Conservation (phyloP, 1,140 invertebrate genomes). For the Streblospio benedicti region DNA sequence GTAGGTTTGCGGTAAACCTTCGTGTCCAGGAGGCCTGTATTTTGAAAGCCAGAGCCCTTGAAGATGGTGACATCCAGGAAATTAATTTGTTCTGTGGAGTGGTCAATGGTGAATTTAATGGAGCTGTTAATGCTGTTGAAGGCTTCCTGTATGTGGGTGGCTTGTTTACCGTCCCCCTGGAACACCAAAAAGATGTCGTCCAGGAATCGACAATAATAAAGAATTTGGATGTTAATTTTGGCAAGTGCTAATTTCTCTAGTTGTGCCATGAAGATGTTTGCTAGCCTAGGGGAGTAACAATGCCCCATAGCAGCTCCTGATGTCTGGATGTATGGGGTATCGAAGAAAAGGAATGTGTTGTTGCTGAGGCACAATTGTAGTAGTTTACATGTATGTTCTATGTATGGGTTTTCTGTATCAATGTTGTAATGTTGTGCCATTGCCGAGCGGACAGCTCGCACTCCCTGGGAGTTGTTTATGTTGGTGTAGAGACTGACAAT, state of each 20-base stretch:
- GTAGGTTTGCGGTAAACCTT: no score
- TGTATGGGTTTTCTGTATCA: no score
- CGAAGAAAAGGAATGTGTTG: background rate
- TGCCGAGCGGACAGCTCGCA: background rate
- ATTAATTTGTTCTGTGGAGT: no score
- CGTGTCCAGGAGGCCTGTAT: no score
- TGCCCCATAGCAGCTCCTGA: no score
- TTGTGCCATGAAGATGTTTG: background rate
- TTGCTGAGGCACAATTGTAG: background rate
- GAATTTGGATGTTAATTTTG: background rate
- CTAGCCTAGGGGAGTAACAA: background rate
- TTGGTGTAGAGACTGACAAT: constrained; percentile 1
- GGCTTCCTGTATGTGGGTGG: background rate
- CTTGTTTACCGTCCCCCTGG: background rate
- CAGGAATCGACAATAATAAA: background rate
- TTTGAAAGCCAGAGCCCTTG: no score
- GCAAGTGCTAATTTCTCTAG: background rate
- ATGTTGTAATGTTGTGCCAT: no score
- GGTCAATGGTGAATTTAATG: no score
- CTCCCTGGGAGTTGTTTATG: background rate
- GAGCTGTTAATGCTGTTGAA: background rate
- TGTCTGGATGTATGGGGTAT: background rate
- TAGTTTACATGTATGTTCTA: background rate
- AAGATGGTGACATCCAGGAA: no score
- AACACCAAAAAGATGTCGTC: no score